Conservation (phyloP, 1,140 invertebrate species). For the Pygmarrhopalites habei region DNA sequence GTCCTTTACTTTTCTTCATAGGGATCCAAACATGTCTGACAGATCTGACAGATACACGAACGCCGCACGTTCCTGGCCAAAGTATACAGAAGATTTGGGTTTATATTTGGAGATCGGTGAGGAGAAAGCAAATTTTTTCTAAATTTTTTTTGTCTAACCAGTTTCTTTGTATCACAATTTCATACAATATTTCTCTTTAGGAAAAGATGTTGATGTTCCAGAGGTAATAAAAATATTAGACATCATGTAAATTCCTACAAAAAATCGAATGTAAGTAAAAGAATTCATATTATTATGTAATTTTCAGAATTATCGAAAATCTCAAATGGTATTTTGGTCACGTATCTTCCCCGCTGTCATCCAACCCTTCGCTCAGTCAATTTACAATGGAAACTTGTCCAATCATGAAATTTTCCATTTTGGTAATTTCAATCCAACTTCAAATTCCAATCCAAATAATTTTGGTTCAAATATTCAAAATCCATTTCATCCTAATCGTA, state of each 20-base stretch:
- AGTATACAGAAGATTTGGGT: conserved; percentile 21
- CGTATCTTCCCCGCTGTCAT: conserved; percentile 24
- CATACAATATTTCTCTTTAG: no score
- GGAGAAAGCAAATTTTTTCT: no score
- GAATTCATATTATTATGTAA: no score
- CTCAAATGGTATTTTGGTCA: conserved; percentile 26
- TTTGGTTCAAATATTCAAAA: neutral
- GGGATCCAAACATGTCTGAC: conserved; percentile 35
- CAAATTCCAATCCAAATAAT: neutral
- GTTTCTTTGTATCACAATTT: no score
- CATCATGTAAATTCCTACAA: no score
- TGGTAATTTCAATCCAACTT: no score
- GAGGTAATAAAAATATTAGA: no score
- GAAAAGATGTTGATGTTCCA: conserved; percentile 25
- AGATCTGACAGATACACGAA: conserved; percentile 16
- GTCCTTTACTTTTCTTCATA: no score
- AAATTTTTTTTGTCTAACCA: no score
- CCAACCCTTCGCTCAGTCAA: conserved; percentile 12
- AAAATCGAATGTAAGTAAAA: no score
- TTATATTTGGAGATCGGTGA: conserved; percentile 35
- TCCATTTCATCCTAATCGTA: conserved; percentile 8
- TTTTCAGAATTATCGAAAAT: conserved; percentile 19
- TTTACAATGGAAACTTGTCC: neutral
- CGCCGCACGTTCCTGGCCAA: conserved; percentile 26
- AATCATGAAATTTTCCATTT: neutral